phyloP scores from a whole-genome alignment of 2,888 invertebrate genomes.

The Glyphotaelius pellucidus region DNA sequence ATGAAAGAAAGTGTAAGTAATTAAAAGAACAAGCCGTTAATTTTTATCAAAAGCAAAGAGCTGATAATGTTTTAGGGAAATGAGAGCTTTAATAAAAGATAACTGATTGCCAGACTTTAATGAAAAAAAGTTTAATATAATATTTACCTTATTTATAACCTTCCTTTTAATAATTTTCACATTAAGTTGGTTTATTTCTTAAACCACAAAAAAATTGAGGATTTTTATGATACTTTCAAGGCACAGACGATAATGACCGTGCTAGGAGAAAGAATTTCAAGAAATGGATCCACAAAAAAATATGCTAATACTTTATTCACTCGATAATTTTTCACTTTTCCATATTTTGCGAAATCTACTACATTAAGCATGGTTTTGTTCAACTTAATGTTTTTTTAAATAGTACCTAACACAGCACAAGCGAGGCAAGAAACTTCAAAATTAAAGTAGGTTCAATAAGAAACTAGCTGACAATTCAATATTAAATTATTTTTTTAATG shows the following conservation, averaged over 20 bases:
- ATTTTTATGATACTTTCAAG: not conserved
- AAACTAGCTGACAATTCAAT: too few relatives aligned
- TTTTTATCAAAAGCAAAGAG: constrained; percentile 62
- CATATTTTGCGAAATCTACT: too few relatives aligned
- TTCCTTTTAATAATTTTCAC: not conserved
- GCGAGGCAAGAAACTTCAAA: too few relatives aligned
- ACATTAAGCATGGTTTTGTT: too few relatives aligned
- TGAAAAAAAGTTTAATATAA: not conserved
- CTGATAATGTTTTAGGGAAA: constrained; percentile 56
- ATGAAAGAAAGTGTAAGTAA: constrained; percentile 64
- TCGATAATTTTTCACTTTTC: not conserved
- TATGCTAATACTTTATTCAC: not conserved
- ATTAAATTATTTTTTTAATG: too few relatives aligned
- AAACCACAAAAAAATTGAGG: not conserved
- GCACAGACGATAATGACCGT: not conserved
- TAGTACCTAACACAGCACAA: too few relatives aligned
- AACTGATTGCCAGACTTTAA: constrained; percentile 17
- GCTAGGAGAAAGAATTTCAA: not conserved
- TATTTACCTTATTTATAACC: constrained; percentile 2
- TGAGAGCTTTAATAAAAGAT: constrained; percentile 31
- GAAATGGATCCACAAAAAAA: not conserved
- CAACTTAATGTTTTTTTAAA: too few relatives aligned
- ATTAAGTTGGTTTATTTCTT: not conserved
- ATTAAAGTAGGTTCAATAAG: too few relatives aligned
- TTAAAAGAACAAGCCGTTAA: constrained; percentile 63